Evolutionary conservation across 1,140 invertebrate species (phyloP).

Genomic region (Cyclina sinensis): DNA sequence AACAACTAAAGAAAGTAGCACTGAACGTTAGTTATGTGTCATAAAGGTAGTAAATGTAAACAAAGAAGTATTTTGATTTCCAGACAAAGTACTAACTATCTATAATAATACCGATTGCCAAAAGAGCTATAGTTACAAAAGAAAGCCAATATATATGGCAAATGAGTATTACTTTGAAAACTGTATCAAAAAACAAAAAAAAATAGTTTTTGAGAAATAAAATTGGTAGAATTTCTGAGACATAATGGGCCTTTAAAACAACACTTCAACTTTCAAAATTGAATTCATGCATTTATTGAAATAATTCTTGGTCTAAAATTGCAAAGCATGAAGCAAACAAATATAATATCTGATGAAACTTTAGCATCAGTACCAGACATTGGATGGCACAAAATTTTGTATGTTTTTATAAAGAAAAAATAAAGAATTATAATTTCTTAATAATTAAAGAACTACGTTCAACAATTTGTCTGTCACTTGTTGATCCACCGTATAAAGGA

Average conservation of each 20-base stretch:
- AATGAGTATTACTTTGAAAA: background rate
- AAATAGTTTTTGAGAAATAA: constrained; percentile 17
- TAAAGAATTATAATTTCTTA: constrained; percentile 47
- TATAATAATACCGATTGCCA: too few relatives aligned
- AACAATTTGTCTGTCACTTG: constrained; percentile 28
- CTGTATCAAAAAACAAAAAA: constrained; percentile 13
- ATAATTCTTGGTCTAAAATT: constrained; percentile 62
- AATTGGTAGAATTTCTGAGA: too few relatives aligned
- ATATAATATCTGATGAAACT: constrained; percentile 58
- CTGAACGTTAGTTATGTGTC: too few relatives aligned
- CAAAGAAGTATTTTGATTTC: too few relatives aligned
- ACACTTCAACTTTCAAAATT: constrained; percentile 5
- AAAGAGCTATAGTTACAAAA: background rate
- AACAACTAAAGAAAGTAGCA: too few relatives aligned
- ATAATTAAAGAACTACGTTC: background rate
- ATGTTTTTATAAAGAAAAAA: constrained; percentile 71
- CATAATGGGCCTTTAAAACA: constrained; percentile 11
- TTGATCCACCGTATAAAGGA: constrained; percentile 2
- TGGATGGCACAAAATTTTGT: constrained; percentile 47
- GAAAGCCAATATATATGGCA: constrained; percentile 19
- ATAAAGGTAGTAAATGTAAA: too few relatives aligned
- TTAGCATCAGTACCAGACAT: constrained; percentile 53
- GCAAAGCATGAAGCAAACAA: constrained; percentile 65
- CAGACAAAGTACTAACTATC: too few relatives aligned
- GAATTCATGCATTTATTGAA: background rate